These are phyloP conservation scores for Rosalia funebris DNA, from an alignment of 2,888 invertebrate species.

Conservation along the genomic window DNA sequence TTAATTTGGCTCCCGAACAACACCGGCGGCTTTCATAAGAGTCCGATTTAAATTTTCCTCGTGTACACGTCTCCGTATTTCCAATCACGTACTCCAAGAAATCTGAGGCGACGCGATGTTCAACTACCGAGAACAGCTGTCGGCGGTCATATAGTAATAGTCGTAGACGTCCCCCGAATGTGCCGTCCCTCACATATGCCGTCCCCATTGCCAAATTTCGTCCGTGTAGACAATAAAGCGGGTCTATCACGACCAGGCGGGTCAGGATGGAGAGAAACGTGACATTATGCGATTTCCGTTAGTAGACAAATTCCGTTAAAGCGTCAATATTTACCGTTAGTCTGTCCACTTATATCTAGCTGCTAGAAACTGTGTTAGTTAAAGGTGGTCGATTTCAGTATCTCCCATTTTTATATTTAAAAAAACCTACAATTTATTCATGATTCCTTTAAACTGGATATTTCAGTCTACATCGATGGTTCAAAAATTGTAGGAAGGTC, in stretches of 20 bases:
- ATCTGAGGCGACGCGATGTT: slow-evolving; percentile 36
- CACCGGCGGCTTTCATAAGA: background rate
- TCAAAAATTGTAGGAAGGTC: too few species aligned
- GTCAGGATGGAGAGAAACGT: too few species aligned
- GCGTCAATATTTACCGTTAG: too few species aligned
- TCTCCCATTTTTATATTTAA: too few species aligned
- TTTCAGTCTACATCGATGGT: too few species aligned
- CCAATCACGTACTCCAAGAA: slow-evolving; percentile 32
- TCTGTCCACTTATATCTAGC: too few species aligned
- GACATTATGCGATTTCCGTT: too few species aligned
- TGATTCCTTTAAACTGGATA: too few species aligned
- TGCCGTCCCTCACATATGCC: slow-evolving; percentile 22
- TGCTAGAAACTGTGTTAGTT: too few species aligned
- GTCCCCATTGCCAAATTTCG: slow-evolving; percentile 15
- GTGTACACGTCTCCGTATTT: slow-evolving; percentile 23
- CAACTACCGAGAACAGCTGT: slow-evolving; percentile 37
- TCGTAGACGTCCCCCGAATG: slow-evolving; percentile 20
- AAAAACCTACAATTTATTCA: too few species aligned
- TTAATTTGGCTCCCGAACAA: background rate
- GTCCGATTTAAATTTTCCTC: slow-evolving; percentile 22
- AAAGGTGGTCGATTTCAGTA: too few species aligned
- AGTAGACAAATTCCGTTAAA: too few species aligned
- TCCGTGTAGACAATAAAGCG: slow-evolving; percentile 19
- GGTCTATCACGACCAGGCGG: slow-evolving; percentile 11
- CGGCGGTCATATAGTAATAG: slow-evolving; percentile 26